These are phyloP conservation scores for Machimus atricapillus DNA, from an alignment of 2,888 invertebrate genomes.

Conservation along the genomic window DNA sequence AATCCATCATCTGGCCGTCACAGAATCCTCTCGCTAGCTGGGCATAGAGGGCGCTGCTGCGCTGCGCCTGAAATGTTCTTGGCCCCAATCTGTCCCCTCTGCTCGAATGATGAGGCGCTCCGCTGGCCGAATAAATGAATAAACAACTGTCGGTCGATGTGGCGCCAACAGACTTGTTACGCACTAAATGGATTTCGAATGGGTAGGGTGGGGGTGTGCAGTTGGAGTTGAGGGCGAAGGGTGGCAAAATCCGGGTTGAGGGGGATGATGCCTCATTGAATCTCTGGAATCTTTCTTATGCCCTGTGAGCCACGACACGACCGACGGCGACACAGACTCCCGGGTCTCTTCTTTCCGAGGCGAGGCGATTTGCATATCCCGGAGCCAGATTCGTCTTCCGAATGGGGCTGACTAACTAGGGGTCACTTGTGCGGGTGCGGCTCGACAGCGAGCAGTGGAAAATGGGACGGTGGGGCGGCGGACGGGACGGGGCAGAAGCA, in stretches of 20 bases:
- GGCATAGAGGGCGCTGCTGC: background rate
- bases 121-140: conserved; percentile 48
- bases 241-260: background rate
- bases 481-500: background rate
- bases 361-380: conserved; percentile 17
- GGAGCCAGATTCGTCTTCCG: background rate
- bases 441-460: background rate
- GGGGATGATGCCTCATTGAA: background rate
- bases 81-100: background rate
- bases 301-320: background rate
- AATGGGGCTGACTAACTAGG: conserved; percentile 18
- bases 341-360: background rate
- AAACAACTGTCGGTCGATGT: conserved; percentile 51
- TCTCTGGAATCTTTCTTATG: background rate
- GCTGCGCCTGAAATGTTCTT: conserved; percentile 14
- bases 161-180: conserved; percentile 53
- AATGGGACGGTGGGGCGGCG: background rate
- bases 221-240: no score
- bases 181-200: conserved; percentile 50
- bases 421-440: background rate
- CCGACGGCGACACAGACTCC: background rate
- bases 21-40: conserved; percentile 5
- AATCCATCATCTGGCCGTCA: conserved; percentile 41
- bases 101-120: background rate
- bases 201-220: conserved; percentile 31